Base-by-base conservation (phyloP, 2,888 invertebrate genomes). In the Dione juno region DNA sequence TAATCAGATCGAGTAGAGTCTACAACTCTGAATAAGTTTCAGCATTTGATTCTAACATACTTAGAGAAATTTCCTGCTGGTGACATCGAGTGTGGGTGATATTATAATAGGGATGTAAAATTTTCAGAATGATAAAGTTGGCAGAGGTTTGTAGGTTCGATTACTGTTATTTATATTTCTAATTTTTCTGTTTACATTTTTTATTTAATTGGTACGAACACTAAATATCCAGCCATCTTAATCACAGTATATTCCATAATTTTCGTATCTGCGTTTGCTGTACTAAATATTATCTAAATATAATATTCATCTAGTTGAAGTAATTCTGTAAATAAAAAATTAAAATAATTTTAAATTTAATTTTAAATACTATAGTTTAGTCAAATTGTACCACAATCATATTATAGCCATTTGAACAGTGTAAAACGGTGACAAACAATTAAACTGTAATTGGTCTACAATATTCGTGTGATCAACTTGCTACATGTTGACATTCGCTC, bases 361-460 rank as follows among this genome's bases (percentile, higher is more conserved):
- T 3, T 28, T 28, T 28, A 28, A 28, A 28, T 28, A 28, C 28
- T 28, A 28, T 5, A 28, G 5, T 3, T 28, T 3, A 5, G 2
- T 28, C 5, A 28, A 28, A 28, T 28, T 28, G 28, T 28, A 5
- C 28, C 28, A 28, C 10, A n/a, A 54, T 54, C 35, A 54, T 54
- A 48, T 9, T 1, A 48, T 14, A 54, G 9, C n/a, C 37, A 9
- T n/a, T 16, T 35, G 54, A 35, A n/a, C 21, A 21, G 40, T 13
- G 10, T 35, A 45, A 40, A 59, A 41, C 14, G 59, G 65, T 75
- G 71, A 74, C 63, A 73, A 77, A 77, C 77, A 76, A 77, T 78
- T 77, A 76, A 77, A 77, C 70, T 74, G 72, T 66, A 74, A 78
- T 78, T 74, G 74, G 74, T 71, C 75, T 72, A n/a, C 58, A 53